Percentiles rank a stretch among this genome's conserved stretches.
These are phyloP conservation scores for Stegodyphus mimosarum DNA, from an alignment of 1,140 invertebrate genomes.

Conservation along the genomic window DNA sequence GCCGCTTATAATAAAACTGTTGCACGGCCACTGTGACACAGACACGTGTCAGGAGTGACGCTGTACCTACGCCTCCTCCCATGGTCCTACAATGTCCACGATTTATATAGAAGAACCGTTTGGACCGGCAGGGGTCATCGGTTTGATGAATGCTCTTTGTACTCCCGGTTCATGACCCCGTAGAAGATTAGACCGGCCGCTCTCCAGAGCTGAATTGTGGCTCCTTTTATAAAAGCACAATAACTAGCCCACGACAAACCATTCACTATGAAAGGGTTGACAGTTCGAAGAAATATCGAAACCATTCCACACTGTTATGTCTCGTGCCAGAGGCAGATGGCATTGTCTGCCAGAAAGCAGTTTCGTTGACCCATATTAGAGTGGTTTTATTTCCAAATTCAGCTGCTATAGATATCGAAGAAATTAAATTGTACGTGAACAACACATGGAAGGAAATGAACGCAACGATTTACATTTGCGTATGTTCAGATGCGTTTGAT, in stretches of 20 bases:
- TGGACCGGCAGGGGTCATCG: conserved; percentile 12
- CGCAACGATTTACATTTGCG: no score
- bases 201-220: conserved; percentile 26
- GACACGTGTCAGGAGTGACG: conserved; percentile 19
- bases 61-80: not conserved
- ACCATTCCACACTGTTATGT: not conserved
- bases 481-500: no score
- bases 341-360: conserved; percentile 7
- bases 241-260: conserved; percentile 8
- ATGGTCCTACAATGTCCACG: conserved; percentile 7
- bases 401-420: no score
- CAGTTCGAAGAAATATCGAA: not conserved
- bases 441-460: no score
- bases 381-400: no score
- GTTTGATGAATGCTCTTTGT: conserved; percentile 38
- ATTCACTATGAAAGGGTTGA: conserved; percentile 14
- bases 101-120: not conserved
- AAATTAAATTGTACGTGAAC: no score
- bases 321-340: conserved; percentile 33
- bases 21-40: conserved; percentile 12
- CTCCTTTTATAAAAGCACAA: conserved; percentile 38
- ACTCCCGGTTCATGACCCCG: conserved; percentile 29
- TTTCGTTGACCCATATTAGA: not conserved
- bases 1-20: conserved; percentile 17
- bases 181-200: conserved; percentile 52